Conservation (phyloP, 2,797 vertebrate genomes). For the Eidolon dupreanum region DNA sequence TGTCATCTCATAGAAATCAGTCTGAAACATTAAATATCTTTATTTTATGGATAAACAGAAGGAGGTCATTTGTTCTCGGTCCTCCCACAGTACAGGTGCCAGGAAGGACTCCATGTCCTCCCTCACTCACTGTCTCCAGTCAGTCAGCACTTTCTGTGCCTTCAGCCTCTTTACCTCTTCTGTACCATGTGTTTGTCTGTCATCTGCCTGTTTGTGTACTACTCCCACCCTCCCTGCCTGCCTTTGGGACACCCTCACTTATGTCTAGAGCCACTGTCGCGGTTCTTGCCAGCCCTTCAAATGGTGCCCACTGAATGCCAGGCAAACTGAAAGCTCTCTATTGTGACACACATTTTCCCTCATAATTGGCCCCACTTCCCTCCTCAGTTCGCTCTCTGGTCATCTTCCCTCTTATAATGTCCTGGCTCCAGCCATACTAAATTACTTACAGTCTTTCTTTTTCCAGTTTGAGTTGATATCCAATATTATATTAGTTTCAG, state of each 20-base stretch:
- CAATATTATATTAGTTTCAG: no score
- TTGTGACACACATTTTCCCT: neutral
- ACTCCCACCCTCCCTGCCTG: neutral
- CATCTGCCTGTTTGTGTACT: neutral
- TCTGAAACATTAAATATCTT: neutral
- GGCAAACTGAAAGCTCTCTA: neutral
- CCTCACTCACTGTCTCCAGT: neutral
- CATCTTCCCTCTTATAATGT: fast-evolving
- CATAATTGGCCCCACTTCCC: fast-evolving
- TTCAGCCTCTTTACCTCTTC: no score
- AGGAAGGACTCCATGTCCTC: neutral
- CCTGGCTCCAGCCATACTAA: neutral
- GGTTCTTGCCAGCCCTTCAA: neutral
- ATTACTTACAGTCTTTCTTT: neutral
- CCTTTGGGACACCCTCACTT: neutral
- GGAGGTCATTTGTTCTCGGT: neutral
- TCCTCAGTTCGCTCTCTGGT: neutral
- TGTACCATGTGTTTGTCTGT: fast-evolving
- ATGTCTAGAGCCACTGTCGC: neutral
- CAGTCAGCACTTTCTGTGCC: neutral
- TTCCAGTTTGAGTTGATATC: no score
- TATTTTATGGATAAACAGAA: neutral
- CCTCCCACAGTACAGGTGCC: neutral
- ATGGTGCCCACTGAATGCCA: neutral
- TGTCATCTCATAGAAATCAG: neutral